Conservation (phyloP, 2,797 vertebrate genomes). For the Myripristis jacobus region DNA sequence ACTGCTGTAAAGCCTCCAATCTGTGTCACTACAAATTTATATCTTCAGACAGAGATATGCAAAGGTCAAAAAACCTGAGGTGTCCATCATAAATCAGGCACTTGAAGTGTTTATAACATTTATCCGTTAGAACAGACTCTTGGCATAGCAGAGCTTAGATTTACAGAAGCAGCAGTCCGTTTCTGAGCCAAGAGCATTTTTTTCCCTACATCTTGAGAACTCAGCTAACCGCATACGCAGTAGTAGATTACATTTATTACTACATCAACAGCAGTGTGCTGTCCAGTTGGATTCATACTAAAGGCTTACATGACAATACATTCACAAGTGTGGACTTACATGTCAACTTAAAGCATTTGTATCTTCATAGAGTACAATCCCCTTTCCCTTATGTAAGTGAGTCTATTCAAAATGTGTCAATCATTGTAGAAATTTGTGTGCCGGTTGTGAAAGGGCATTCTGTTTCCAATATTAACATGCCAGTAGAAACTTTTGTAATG, state of each 20-base stretch:
- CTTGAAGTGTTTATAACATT: conserved; percentile 88
- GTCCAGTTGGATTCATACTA: conserved; percentile 53
- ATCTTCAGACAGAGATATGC: conserved; percentile 88
- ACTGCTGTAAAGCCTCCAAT: conserved; percentile 87
- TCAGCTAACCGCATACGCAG: conserved; percentile 62
- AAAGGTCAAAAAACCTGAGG: conserved; percentile 88
- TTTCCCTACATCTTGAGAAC: conserved; percentile 56
- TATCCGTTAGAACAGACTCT: conserved; percentile 85
- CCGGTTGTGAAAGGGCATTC: conserved; percentile 56
- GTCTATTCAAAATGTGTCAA: conserved; percentile 58
- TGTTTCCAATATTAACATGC: conserved; percentile 60
- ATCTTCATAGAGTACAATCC: conserved; percentile 49
- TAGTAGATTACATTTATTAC: conserved; percentile 62
- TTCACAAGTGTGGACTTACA: conserved; percentile 48
- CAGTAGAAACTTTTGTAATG: conserved; percentile 69
- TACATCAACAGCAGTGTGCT: conserved; percentile 47
- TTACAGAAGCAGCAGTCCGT: conserved; percentile 76
- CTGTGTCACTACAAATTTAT: conserved; percentile 89
- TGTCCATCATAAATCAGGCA: conserved; percentile 87
- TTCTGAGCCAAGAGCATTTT: conserved; percentile 68
- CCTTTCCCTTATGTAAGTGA: conserved; percentile 31
- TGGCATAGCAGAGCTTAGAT: conserved; percentile 82
- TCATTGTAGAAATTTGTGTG: conserved; percentile 51
- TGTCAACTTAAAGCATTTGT: conserved; percentile 48
- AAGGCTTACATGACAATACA: conserved; percentile 64